A percentile compares a stretch with the other conserved stretches of the same genome.
These are phyloP conservation scores for Gymnopithys bicolor DNA, from an alignment of 2,797 vertebrate genomes.

Conservation along the genomic window DNA sequence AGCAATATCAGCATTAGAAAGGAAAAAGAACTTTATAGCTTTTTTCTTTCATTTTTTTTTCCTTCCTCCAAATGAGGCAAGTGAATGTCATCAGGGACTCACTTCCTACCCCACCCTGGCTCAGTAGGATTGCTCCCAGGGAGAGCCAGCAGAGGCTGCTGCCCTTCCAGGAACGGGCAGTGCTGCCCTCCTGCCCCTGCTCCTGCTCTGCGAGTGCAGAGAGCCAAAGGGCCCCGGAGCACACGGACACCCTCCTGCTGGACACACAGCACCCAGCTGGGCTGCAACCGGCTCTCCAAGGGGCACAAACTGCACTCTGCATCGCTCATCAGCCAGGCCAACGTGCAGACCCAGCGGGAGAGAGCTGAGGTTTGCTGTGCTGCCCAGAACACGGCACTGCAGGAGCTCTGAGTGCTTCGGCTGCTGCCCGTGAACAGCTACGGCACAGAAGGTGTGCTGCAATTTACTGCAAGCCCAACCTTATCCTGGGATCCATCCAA, in stretches of 20 bases:
- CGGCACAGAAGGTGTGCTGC: rapidly evolving
- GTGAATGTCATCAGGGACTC: not conserved
- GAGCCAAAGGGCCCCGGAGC: not conserved
- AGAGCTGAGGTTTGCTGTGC: not conserved
- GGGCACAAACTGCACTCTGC: not conserved
- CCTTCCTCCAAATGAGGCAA: not conserved
- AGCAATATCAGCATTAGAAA: not conserved
- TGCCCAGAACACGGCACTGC: rapidly evolving
- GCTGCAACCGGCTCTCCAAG: not conserved
- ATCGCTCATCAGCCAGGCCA: rapidly evolving
- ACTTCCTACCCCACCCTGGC: not conserved
- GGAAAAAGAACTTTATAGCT: not conserved
- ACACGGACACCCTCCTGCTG: not conserved
- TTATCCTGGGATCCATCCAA: not conserved
- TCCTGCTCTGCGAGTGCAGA: rapidly evolving
- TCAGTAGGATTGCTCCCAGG: not conserved
- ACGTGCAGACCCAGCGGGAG: rapidly evolving
- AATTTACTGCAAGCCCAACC: rapidly evolving
- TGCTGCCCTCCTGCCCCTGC: not conserved
- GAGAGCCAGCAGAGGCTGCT: not conserved
- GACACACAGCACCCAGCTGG: not conserved
- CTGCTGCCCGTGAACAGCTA: not conserved
- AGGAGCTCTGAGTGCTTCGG: rapidly evolving
- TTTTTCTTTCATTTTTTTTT: not conserved
- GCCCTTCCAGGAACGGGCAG: not conserved